Conservation (phyloP, 2,888 invertebrate species). For the Meiosimyza platycephala region DNA sequence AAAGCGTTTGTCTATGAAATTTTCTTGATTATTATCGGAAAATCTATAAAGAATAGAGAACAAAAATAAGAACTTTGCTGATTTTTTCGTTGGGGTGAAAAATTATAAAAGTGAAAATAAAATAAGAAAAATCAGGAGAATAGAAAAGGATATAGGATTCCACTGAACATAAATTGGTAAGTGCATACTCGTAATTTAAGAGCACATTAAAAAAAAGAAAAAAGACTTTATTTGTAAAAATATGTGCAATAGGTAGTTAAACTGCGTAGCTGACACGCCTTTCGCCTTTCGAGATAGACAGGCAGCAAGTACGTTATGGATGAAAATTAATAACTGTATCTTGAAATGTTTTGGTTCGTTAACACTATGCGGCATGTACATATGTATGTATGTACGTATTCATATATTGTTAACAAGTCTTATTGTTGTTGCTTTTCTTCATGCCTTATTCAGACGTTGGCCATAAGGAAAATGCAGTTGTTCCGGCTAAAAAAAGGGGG, state of each 20-base stretch:
- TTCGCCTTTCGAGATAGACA: no score
- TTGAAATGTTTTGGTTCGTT: constrained; percentile 25
- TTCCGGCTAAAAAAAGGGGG: constrained; percentile 13
- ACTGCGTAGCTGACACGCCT: neutral
- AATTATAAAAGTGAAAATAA: neutral
- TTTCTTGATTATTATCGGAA: constrained; percentile 28
- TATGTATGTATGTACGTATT: neutral
- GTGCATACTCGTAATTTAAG: neutral
- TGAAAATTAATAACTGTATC: constrained; percentile 12
- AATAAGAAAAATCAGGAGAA: neutral
- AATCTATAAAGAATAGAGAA: constrained; percentile 6
- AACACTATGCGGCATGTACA: neutral
- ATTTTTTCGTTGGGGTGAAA: constrained; percentile 2
- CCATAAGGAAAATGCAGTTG: neutral
- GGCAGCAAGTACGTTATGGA: neutral
- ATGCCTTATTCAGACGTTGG: neutral
- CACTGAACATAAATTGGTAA: constrained; percentile 31
- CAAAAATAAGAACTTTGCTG: neutral
- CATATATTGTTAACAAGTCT: neutral
- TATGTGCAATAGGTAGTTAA: no score
- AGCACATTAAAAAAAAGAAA: neutral
- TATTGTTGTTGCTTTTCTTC: neutral
- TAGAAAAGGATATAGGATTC: constrained; percentile 29
- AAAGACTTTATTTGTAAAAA: neutral
- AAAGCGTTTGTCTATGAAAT: constrained; percentile 4